Evolutionary conservation across 2,113 vertebrate species (phyloP), one percentile per base, ranked within the genome.

Genomic region (Tragulus kanchil): DNA sequence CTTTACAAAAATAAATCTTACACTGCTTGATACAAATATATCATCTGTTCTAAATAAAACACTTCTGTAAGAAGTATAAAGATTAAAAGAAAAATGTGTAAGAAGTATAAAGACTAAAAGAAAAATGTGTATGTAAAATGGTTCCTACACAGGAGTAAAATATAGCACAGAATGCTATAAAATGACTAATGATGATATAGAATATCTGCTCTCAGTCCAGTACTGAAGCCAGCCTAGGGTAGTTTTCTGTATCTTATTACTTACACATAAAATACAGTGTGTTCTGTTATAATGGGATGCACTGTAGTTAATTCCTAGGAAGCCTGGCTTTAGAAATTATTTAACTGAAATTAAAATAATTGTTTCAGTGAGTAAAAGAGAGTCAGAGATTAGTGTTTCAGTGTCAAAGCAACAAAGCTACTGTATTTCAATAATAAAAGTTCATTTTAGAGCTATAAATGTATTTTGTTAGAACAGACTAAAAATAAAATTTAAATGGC

Each of bases 401-500:
- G 56, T 78, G 26, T 52, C 69, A 92, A 92, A 96, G 13, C 8
- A 91, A 91, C 13, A 85, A 90, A 79, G 12, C 28, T 73, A 48
- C 10, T 93, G 31, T 58, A 61, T 92, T 93, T 84, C 69, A 85
- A 45, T 31, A 86, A 95, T n/a, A 64, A 67, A 78, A 8, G 13
- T n/a, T 90, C 86, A 91, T 92, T 77, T 83, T 36, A 82, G 48
- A 84, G 36, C 54, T 85, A 61, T 84, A 61, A 86, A 96, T 64
- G 11, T 54, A 73, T 89, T 81, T 64, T 86, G 21, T 89, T 89
- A 86, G 1, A 95, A 75, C 21, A 96, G 96, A 86, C 67, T 79
- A 96, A 95, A 87, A 96, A 61, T 50, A 95, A 90, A 45, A 45
- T 73, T 50, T 67, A 89, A 71, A 90, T 79, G n/a, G 23, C 28